phyloP scores from a whole-genome alignment of 2,797 vertebrate species.

The Cyprinodon diabolis region DNA sequence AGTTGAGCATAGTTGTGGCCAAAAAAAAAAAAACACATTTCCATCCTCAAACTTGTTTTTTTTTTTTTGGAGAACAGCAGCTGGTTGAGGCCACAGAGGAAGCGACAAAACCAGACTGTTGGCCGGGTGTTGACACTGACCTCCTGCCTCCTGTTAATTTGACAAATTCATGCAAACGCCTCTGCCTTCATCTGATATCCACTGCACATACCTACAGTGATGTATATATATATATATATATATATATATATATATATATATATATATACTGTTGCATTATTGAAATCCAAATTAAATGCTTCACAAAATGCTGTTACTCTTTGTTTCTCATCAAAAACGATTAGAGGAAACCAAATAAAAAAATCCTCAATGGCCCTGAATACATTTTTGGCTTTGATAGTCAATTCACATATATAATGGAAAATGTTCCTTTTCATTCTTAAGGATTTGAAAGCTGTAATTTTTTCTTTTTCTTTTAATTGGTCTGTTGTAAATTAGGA shows the following conservation, averaged over 20 bases:
- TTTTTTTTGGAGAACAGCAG: constrained; percentile 62
- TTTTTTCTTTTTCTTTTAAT: neutral
- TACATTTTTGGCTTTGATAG: no score
- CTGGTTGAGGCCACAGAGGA: constrained; percentile 67
- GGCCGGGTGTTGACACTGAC: constrained; percentile 75
- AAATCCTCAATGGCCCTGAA: no score
- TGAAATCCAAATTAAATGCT: no score
- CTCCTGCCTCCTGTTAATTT: constrained; percentile 62
- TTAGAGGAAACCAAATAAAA: neutral
- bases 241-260: no score
- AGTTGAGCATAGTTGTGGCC: neutral
- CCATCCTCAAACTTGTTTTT: constrained; percentile 17
- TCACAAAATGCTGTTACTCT: no score
- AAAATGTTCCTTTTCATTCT: neutral
- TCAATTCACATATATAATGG: neutral
- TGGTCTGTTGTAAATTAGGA: neutral
- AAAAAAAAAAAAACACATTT: neutral
- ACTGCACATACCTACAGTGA: constrained; percentile 7
- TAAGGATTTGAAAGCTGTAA: neutral
- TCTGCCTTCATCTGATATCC: constrained; percentile 29
- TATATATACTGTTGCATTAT: no score
- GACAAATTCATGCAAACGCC: constrained; percentile 63
- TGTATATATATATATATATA: no score
- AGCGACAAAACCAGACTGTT: constrained; percentile 64
- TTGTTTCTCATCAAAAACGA: neutral